Conservation (phyloP, 2,113 vertebrate species). For the Hippocampus zosterae region DNA sequence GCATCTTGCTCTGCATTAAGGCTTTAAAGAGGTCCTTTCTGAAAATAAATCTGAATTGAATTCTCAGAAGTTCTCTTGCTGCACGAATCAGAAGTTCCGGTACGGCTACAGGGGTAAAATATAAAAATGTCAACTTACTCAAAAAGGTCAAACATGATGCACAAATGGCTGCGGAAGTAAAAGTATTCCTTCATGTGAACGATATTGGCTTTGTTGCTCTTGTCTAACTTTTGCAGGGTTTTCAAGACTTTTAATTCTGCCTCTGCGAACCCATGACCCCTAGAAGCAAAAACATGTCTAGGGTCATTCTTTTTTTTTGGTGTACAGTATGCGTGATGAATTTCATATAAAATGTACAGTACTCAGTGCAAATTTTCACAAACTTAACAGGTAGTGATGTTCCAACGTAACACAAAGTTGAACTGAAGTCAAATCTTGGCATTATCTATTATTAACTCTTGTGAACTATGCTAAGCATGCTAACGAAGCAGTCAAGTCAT, state of each 20-base stretch:
- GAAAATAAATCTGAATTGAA: background rate
- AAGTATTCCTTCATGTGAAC: conserved; percentile 20
- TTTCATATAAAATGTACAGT: background rate
- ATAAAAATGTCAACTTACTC: background rate
- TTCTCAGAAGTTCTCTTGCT: background rate
- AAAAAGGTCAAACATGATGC: conserved; percentile 18
- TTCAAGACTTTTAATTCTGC: conserved; percentile 10
- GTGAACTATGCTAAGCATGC: background rate
- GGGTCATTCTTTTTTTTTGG: background rate
- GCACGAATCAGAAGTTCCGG: background rate
- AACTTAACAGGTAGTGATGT: no score
- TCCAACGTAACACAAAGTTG: background rate
- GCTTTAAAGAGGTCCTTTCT: conserved; percentile 10
- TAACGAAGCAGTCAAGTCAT: background rate
- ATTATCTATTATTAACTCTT: background rate
- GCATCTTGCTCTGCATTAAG: conserved; percentile 5
- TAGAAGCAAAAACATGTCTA: conserved; percentile 6
- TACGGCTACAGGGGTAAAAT: background rate
- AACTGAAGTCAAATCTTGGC: background rate
- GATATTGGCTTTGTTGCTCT: conserved; percentile 12
- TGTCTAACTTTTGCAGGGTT: conserved; percentile 1
- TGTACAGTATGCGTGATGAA: background rate
- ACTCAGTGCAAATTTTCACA: no score
- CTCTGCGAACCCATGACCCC: conserved; percentile 5
- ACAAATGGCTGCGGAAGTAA: conserved; percentile 20